Evolutionary conservation across 2,113 vertebrate species (phyloP), one percentile per base, ranked within the genome.

Genomic region (Engystomops pustulosus): DNA sequence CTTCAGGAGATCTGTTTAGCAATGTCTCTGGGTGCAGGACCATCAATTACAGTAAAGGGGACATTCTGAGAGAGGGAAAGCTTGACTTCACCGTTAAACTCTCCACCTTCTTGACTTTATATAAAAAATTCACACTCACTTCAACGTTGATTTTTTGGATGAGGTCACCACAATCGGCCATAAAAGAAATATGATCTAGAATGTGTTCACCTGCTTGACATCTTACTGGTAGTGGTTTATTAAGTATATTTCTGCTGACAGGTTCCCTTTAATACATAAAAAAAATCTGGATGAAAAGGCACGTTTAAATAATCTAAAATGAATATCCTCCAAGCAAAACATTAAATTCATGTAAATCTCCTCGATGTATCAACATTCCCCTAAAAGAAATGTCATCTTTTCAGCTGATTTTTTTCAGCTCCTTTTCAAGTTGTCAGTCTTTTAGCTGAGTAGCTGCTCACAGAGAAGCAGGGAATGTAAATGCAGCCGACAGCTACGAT

Each of bases 391-490:
- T 49, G 45, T 34, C 79, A 70, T 41, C 41, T 81, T 65, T 80
- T 34, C 12, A 70, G 27, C 14, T 47, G 30, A 2, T 80, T 36
- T 51, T 62, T 38, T 62, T 62, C 8, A 45, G 67, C 15, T 55
- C 30, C 67, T 23, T 69, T 51, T 69, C 18, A 53, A 71, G 41
- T 65, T 70, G 67, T 41, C 65, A 70, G 27, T 71, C 79, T 38
- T 70, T 77, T 60, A 20, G 10, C 69, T 25, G 38, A n/a, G 51
- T 20, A 41, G 20, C n/a, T 34, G 70, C 23, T 60, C 47, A 44
- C 49, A 58, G 23, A 44, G 30, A n/a, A 49, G 34, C 65, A 55
- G 30, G 12, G 79, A 81, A 69, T 81, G 79, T 53, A 69, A 70
- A 81, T 70, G 79, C 45, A 81, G 79, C 45, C 27, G 12, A 44